These are phyloP conservation scores for Myrmecobius fasciatus DNA, from an alignment of 2,113 vertebrate genomes.

Conservation along the genomic window DNA sequence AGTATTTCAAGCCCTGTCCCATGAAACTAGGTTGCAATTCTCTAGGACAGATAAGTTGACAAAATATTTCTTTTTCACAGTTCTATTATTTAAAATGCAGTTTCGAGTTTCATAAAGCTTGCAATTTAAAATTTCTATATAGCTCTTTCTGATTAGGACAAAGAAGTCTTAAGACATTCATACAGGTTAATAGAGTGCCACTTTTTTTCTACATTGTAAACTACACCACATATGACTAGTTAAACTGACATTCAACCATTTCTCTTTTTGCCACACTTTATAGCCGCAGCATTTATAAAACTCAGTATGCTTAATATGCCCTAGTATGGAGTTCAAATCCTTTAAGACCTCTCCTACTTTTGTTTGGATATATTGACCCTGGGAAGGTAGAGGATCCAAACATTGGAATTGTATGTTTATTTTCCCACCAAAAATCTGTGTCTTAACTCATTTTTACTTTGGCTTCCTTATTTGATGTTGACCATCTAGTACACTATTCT, in stretches of 20 bases:
- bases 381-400: background rate
- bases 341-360: conserved; percentile 46
- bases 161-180: conserved; percentile 42
- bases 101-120: conserved; percentile 50
- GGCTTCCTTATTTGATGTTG: rapidly evolving
- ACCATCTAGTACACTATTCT: background rate
- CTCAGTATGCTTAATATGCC: conserved; percentile 14
- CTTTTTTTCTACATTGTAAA: conserved; percentile 46
- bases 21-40: conserved; percentile 8
- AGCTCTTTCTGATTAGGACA: background rate
- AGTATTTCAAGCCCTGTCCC: conserved; percentile 1
- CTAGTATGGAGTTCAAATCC: conserved; percentile 23
- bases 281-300: conserved; percentile 30
- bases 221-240: background rate
- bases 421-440: background rate
- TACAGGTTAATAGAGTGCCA: conserved; percentile 13
- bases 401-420: background rate
- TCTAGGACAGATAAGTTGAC: conserved; percentile 24
- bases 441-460: conserved; percentile 15
- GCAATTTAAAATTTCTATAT: conserved; percentile 26
- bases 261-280: background rate
- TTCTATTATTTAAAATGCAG: conserved; percentile 38
- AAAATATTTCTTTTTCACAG: conserved; percentile 12
- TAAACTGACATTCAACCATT: conserved; percentile 57
- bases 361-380: conserved; percentile 45